Evolutionary conservation across 2,888 invertebrate species (phyloP), one percentile per base, ranked within the genome.

Genomic region (Chydorus sphaericus): DNA sequence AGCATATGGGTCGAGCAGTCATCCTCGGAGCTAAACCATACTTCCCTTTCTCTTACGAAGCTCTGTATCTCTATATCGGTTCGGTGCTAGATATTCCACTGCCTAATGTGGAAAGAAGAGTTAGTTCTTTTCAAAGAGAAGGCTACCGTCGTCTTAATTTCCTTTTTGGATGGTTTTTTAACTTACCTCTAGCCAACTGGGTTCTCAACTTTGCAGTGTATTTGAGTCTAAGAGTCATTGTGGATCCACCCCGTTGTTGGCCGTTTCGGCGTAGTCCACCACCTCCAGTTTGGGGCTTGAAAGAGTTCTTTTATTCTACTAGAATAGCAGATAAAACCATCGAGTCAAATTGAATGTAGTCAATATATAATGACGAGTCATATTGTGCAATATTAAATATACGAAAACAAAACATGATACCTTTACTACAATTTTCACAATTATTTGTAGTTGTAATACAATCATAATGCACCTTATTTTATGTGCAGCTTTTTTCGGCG

Each of bases 1-100:
- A 71, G 54, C 71, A 71, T 60, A 70, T 72, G 70, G 62, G 64
- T 36, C 64, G 69, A 49, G 71, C 70, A 58, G 54, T 70, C 7
- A 57, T 65, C 3, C 65, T 66, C 54, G 71, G 71, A 3, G 39
- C 68, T 3, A 53, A 58, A 14, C 67, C 65, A 56, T 69, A 66
- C 53, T 60, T 66, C 20, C 61, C 61, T 1, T 48, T 62, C 1
- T 60, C 59, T 10, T 71, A 66, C 56, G 68, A 69, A 54, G 58
- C 59, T 0, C 37, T 59, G 1, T 48, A 70, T 16, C 57, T 69
- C 1, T 68, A 66, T 54, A 54, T 69, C 6, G 62, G 65, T 5
- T 65, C 67, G 50, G 48, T 68, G 1, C 48, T 70, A 11, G 38
- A 54, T n/a, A 48, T 61, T n/a, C 33, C 56, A 5, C 29, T 50